Evolutionary conservation across 2,113 vertebrate genomes (phyloP).

Genomic region (Nerophis ophidion): DNA sequence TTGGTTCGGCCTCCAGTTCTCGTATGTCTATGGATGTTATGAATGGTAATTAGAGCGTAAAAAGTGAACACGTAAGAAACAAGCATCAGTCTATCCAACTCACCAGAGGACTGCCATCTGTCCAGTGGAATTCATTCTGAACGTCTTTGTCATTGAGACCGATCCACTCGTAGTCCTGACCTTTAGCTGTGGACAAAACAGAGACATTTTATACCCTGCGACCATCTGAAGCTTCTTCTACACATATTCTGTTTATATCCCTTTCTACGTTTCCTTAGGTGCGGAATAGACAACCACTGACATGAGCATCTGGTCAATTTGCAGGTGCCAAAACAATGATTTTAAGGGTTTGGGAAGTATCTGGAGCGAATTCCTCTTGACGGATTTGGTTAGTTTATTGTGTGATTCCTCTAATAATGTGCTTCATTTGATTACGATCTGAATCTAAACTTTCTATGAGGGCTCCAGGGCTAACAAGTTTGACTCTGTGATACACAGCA

Average conservation of each 20-base stretch:
- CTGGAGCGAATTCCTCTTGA: neutral
- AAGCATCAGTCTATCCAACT: conserved; percentile 42
- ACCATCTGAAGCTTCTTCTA: neutral
- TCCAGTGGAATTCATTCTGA: conserved; percentile 90
- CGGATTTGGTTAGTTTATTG: too few species aligned
- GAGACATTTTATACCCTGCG: neutral
- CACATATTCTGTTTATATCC: neutral
- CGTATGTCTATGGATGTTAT: conserved; percentile 71
- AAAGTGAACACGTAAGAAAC: neutral
- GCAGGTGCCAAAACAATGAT: too few species aligned
- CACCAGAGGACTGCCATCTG: conserved; percentile 84
- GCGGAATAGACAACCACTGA: too few species aligned
- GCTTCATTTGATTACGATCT: neutral
- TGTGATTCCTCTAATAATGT: too few species aligned
- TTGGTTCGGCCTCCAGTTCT: conserved; percentile 93
- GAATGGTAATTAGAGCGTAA: neutral
- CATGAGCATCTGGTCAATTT: too few species aligned
- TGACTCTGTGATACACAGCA: neutral
- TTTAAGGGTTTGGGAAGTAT: too few species aligned
- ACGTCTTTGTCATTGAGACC: conserved; percentile 87
- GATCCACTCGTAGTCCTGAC: conserved; percentile 92
- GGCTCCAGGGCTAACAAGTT: neutral
- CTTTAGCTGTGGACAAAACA: conserved; percentile 68
- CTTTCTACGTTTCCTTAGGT: too few species aligned
- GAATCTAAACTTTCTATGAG: neutral